These are phyloP conservation scores for Enteromius viviparus DNA, from an alignment of 2,797 vertebrate species.

Conservation along the genomic window DNA sequence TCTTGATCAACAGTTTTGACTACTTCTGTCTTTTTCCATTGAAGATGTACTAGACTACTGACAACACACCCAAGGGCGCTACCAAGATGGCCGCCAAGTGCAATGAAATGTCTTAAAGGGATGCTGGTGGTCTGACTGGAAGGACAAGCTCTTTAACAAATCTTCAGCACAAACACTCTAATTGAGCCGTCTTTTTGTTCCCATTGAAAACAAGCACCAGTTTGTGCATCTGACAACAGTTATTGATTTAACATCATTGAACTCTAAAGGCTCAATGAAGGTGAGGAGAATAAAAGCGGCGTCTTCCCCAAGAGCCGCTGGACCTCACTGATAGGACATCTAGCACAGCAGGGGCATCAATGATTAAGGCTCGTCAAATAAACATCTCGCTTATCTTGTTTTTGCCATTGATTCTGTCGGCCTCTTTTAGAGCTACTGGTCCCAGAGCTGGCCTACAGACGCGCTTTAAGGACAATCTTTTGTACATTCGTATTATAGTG, in stretches of 20 bases:
- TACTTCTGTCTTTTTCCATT: background rate
- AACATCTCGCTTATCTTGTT: constrained; percentile 56
- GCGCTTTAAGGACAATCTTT: background rate
- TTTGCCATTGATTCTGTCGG: constrained; percentile 49
- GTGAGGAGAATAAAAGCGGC: constrained; percentile 55
- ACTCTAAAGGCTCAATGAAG: constrained; percentile 53
- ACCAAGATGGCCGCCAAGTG: background rate
- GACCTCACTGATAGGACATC: constrained; percentile 58
- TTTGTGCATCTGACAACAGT: constrained; percentile 42
- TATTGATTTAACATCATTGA: constrained; percentile 56
- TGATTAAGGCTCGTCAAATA: constrained; percentile 58
- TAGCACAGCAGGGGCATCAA: constrained; percentile 36
- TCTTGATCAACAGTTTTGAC: background rate
- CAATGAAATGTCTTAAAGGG: background rate
- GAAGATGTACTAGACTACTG: background rate
- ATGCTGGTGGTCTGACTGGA: background rate
- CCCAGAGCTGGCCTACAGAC: background rate
- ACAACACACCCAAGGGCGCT: background rate
- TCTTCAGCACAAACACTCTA: constrained; percentile 31
- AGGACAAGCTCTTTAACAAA: constrained; percentile 21
- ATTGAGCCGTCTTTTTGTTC: constrained; percentile 54
- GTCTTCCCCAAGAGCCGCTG: constrained; percentile 44
- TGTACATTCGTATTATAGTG: background rate
- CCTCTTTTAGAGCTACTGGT: constrained; percentile 28
- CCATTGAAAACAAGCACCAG: constrained; percentile 32